Evolutionary conservation across 2,888 invertebrate genomes (phyloP).

Genomic region (Drosophila testacea): DNA sequence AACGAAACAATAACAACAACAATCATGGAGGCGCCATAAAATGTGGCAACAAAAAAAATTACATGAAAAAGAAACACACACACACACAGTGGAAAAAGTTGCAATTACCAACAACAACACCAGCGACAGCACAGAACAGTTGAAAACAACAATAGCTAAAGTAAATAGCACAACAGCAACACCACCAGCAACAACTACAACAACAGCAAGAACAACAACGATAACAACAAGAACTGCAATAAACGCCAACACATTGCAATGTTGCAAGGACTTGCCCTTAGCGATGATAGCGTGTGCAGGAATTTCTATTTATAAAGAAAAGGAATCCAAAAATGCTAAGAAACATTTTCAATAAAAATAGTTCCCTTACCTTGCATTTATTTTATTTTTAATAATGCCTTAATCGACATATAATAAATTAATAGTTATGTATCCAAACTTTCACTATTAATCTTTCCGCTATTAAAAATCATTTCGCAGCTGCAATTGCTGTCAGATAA

Average conservation of each 20-base stretch:
- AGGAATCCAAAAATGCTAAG: background rate
- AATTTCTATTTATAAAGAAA: background rate
- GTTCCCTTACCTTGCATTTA: background rate
- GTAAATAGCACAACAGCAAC: conserved; percentile 55
- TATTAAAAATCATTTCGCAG: too few relatives aligned
- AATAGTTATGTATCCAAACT: too few relatives aligned
- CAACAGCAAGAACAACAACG: conserved; percentile 16
- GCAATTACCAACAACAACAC: conserved; percentile 62
- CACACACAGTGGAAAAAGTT: conserved; percentile 54
- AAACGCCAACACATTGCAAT: conserved; percentile 64
- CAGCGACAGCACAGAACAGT: conserved; percentile 28
- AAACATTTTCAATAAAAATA: background rate
- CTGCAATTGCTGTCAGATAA: too few relatives aligned
- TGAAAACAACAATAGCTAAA: conserved; percentile 44
- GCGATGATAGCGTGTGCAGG: conserved; percentile 48
- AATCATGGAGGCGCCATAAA: conserved; percentile 46
- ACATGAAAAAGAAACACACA: conserved; percentile 52
- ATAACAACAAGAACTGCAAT: conserved; percentile 32
- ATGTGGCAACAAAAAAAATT: conserved; percentile 59
- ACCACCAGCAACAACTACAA: conserved; percentile 18
- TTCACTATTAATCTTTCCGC: too few relatives aligned
- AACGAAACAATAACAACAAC: conserved; percentile 28
- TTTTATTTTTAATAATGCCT: background rate
- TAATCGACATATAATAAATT: too few relatives aligned
- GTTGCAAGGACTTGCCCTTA: conserved; percentile 45